Conservation (phyloP, 1,140 invertebrate genomes). For the Drosophila melanica region DNA sequence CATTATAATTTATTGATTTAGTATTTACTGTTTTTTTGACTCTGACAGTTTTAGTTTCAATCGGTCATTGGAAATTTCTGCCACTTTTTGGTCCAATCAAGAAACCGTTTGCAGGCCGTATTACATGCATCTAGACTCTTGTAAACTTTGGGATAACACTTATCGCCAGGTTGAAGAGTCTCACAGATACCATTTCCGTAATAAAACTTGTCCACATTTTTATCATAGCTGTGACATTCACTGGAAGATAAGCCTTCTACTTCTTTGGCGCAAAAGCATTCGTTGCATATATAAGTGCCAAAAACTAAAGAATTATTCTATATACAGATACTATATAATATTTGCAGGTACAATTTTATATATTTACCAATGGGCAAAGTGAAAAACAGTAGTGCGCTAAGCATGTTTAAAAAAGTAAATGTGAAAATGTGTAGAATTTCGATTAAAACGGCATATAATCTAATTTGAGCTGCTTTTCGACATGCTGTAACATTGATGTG, state of each 20-base stretch:
- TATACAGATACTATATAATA: neutral
- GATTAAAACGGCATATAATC: neutral
- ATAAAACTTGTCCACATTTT: conserved; percentile 4
- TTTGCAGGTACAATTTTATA: neutral
- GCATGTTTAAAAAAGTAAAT: neutral
- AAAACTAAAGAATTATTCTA: neutral
- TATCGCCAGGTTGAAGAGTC: conserved; percentile 14
- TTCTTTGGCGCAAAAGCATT: conserved; percentile 25
- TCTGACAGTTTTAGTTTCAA: neutral
- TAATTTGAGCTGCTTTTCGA: neutral
- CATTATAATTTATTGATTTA: neutral
- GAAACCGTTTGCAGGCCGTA: conserved; percentile 12
- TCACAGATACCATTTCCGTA: conserved; percentile 15
- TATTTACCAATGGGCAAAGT: neutral
- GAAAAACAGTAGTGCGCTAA: neutral
- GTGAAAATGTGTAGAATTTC: neutral
- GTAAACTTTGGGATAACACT: conserved; percentile 20
- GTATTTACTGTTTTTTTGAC: neutral
- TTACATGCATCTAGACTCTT: neutral
- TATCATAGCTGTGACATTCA: conserved; percentile 14
- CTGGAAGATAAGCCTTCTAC: too few species aligned
- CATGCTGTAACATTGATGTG: neutral
- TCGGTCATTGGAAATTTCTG: neutral
- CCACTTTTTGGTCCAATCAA: neutral
- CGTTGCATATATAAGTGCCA: conserved; percentile 2